These are phyloP conservation scores for Glareola pratincola DNA, from an alignment of 2,113 vertebrate genomes.

Conservation along the genomic window DNA sequence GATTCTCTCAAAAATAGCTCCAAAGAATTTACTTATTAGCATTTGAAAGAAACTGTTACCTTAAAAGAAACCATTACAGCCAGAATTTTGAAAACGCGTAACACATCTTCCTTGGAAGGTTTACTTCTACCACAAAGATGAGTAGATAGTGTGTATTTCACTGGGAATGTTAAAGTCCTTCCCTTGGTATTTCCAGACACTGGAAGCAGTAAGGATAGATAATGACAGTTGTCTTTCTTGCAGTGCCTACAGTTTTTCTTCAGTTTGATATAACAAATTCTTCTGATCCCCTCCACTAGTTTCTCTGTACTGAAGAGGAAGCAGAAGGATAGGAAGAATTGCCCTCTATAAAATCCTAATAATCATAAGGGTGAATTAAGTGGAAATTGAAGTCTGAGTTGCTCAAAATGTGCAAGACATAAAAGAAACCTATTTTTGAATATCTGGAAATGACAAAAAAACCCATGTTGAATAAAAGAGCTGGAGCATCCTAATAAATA, in stretches of 20 bases:
- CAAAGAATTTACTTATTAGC: neutral
- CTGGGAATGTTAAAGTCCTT: neutral
- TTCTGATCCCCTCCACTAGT: neutral
- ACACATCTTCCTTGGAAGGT: neutral
- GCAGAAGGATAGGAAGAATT: neutral
- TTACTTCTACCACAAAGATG: neutral
- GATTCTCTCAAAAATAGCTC: neutral
- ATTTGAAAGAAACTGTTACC: slow-evolving; percentile 4
- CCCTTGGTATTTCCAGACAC: neutral
- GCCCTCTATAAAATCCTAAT: neutral
- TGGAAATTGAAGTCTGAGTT: neutral
- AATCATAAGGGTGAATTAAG: neutral
- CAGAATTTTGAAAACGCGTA: neutral
- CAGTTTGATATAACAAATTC: neutral
- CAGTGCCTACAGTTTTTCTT: neutral
- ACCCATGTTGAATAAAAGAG: neutral
- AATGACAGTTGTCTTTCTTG: neutral
- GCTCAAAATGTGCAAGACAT: neutral
- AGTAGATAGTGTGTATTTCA: neutral
- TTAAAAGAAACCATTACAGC: neutral
- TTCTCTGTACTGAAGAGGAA: neutral
- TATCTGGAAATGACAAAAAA: neutral
- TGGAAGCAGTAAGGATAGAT: neutral
- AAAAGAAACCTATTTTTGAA: neutral
- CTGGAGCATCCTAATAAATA: neutral